Evolutionary conservation across 2,797 vertebrate genomes (phyloP), one percentile per base, ranked within the genome.

Genomic region (Anabacerthia variegaticeps): DNA sequence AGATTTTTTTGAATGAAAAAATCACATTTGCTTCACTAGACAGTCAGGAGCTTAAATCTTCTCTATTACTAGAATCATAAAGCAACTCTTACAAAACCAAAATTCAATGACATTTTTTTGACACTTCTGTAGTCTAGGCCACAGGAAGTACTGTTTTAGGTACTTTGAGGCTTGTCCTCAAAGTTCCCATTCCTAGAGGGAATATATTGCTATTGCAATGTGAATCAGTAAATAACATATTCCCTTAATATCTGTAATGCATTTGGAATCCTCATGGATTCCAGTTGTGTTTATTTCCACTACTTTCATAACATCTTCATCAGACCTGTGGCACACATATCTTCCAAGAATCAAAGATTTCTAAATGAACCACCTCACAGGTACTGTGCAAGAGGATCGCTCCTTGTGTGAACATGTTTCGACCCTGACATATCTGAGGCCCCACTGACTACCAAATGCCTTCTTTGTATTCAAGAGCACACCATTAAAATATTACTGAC

Each of bases 351-450:
- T 10, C 61, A 21, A 77, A 65, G 22, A 65, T 54, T 89, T 77
- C 27, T 43, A 74, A 80, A 28, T 0, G 0, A 76, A 72, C 4
- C 22, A 51, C 3, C 24, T 81, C 28, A 61, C 34, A 48, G 36
- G 9, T 83, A 66, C 44, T 66, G 10, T 69, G 2, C 49, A 54
- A 66, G 30, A 88, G 15, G 15, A 68, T 30, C n/a, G 11, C 15
- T 62, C 9, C 37, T 37, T 3, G 1, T 7, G n/a, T 21, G 58
- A 66, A 23, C 16, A 56, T 3, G 1, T 49, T 77, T 63, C 51
- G 82, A 7, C 15, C 20, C 32, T 1, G 34, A 61, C 16, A 58
- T 5, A 52, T 41, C 32, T 0, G 0, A 88, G 34, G 8, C 32
- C 15, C 7, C 3, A 7, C 24, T 3, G 1, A 75, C n/a, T 32